phyloP scores from a whole-genome alignment of 2,797 vertebrate species.

The Poecilia velifera region DNA sequence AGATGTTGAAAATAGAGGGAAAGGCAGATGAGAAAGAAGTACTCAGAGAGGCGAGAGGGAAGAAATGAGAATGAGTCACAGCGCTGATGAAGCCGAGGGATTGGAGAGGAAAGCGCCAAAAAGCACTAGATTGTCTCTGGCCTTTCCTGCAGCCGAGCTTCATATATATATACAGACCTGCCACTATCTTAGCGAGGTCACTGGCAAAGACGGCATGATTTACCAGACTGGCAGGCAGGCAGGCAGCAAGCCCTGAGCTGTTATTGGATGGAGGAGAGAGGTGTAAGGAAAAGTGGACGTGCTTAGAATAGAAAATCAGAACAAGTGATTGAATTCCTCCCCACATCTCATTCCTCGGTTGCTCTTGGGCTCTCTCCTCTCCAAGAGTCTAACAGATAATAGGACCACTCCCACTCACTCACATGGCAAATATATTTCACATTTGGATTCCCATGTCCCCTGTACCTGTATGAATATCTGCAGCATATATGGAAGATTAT shows the following conservation, averaged over 20 bases:
- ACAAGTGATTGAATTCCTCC: conserved; percentile 76
- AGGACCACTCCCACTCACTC: conserved; percentile 66
- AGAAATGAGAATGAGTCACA: conserved; percentile 75
- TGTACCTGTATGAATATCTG: conserved; percentile 11
- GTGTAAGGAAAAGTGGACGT: conserved; percentile 73
- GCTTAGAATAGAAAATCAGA: conserved; percentile 77
- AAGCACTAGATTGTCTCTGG: conserved; percentile 68
- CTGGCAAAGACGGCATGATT: conserved; percentile 75
- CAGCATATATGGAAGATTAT: neutral
- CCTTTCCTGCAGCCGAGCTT: conserved; percentile 60
- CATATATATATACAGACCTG: conserved; percentile 32
- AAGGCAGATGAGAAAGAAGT: conserved; percentile 72
- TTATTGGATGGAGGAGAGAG: conserved; percentile 76
- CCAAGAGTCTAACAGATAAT: conserved; percentile 58
- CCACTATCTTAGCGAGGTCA: conserved; percentile 73
- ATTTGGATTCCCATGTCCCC: conserved; percentile 42
- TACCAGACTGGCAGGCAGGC: conserved; percentile 75
- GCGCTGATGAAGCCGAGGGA: conserved; percentile 65
- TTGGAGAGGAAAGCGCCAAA: conserved; percentile 60
- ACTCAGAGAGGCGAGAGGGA: conserved; percentile 61
- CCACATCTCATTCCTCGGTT: conserved; percentile 62
- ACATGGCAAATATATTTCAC: conserved; percentile 64
- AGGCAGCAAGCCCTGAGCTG: conserved; percentile 68
- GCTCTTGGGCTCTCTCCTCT: conserved; percentile 57
- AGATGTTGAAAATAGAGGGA: conserved; percentile 70